Evolutionary conservation across 2,888 invertebrate species (phyloP).

Genomic region (Lasioglossum figueresi): DNA sequence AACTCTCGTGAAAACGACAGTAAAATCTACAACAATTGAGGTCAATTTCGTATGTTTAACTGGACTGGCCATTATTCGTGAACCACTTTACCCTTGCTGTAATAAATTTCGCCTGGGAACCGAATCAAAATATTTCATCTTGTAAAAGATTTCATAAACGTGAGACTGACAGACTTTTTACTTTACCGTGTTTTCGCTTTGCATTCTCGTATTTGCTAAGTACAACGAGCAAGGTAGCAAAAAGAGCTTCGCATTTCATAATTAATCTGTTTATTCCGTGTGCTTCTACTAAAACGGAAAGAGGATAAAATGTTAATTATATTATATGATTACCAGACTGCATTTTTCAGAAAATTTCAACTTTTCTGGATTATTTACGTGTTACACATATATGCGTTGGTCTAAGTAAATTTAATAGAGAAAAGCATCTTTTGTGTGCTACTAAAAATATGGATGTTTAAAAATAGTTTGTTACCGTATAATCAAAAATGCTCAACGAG

Average conservation of each 20-base stretch:
- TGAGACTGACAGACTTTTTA: background rate
- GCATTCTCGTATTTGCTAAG: background rate
- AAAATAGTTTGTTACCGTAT: background rate
- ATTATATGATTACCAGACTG: too few relatives aligned
- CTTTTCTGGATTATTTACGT: too few relatives aligned
- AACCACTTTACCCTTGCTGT: background rate
- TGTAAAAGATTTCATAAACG: background rate
- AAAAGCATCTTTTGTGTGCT: background rate
- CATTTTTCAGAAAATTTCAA: too few relatives aligned
- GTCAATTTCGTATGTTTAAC: background rate
- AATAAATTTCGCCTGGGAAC: background rate
- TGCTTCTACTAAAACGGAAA: background rate
- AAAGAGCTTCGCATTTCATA: background rate
- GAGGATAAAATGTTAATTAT: background rate
- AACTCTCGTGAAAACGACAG: background rate
- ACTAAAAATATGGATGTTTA: background rate
- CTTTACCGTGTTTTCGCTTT: background rate
- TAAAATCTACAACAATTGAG: background rate
- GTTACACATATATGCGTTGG: background rate
- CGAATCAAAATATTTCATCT: background rate
- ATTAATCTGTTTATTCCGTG: background rate
- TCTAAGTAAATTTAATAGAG: background rate
- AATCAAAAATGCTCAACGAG: background rate
- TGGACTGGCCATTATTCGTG: background rate
- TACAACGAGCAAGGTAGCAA: background rate